phyloP scores from a whole-genome alignment of 1,140 invertebrate genomes.

The Hycleus cichorii region DNA sequence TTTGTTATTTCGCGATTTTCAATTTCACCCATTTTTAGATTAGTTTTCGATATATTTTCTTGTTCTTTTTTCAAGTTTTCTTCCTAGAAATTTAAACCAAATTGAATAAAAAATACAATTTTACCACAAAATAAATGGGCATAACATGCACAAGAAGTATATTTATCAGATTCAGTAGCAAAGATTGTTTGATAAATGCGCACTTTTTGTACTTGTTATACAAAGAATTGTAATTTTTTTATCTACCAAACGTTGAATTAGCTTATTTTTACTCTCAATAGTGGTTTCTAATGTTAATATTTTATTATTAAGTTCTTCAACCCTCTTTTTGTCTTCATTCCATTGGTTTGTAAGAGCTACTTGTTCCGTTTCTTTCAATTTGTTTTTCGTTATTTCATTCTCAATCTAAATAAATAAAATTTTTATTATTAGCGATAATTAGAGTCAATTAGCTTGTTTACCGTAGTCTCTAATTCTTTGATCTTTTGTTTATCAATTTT shows the following conservation, averaged over 20 bases:
- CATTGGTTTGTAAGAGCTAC: constrained; percentile 51
- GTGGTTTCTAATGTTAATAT: constrained; percentile 49
- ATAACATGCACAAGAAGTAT: too few relatives aligned
- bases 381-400: constrained; percentile 49
- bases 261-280: constrained; percentile 49
- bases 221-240: not conserved
- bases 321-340: constrained; percentile 43
- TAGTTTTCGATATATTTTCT: constrained; percentile 22
- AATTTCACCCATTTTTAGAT: constrained; percentile 17
- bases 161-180: too few relatives aligned
- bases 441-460: constrained; percentile 25
- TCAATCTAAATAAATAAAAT: constrained; percentile 43
- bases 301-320: constrained; percentile 48
- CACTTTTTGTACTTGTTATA: too few relatives aligned
- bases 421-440: constrained; percentile 13
- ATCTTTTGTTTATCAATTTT: constrained; percentile 54
- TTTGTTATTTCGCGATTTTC: constrained; percentile 24
- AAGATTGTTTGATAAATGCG: too few relatives aligned
- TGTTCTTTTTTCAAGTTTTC: constrained; percentile 29
- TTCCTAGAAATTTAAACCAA: constrained; percentile 23
- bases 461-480: constrained; percentile 53
- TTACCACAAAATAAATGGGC: too few relatives aligned
- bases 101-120: too few relatives aligned
- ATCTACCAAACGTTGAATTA: constrained; percentile 53
- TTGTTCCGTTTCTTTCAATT: constrained; percentile 51